Evolutionary conservation across 2,797 vertebrate genomes (phyloP).

Genomic region (Sciaenops ocellatus): DNA sequence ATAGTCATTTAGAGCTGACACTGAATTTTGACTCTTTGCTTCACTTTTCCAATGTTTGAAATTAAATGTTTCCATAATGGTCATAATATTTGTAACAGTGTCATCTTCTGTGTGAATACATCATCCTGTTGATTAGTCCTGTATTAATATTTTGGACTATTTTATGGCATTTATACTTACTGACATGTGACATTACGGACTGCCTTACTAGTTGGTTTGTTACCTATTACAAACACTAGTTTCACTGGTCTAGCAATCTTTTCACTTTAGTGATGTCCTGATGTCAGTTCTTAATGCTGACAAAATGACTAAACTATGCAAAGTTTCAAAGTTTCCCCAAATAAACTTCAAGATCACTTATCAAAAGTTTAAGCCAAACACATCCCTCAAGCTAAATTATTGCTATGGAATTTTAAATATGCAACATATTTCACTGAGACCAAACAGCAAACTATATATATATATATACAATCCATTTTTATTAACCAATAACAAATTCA

Average conservation of each 20-base stretch:
- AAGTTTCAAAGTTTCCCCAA: too few relatives aligned
- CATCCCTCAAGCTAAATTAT: too few relatives aligned
- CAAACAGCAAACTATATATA: too few relatives aligned
- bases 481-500: not conserved
- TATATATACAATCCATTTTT: not conserved
- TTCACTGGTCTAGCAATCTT: not conserved
- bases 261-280: not conserved
- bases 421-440: too few relatives aligned
- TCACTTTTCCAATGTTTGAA: conserved; percentile 27
- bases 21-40: conserved; percentile 28
- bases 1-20: conserved; percentile 38
- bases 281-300: not conserved
- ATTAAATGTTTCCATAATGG: conserved; percentile 29
- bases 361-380: too few relatives aligned
- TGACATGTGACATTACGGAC: too few relatives aligned
- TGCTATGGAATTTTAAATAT: too few relatives aligned
- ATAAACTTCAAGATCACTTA: too few relatives aligned
- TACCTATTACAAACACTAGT: not conserved
- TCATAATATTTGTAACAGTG: conserved; percentile 18
- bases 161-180: too few relatives aligned
- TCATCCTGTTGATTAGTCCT: not conserved
- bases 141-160: not conserved
- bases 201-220: not conserved
- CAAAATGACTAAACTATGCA: too few relatives aligned
- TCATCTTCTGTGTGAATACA: conserved; percentile 17